phyloP scores from a whole-genome alignment of 2,888 invertebrate species.

The Oasisia sp. region DNA sequence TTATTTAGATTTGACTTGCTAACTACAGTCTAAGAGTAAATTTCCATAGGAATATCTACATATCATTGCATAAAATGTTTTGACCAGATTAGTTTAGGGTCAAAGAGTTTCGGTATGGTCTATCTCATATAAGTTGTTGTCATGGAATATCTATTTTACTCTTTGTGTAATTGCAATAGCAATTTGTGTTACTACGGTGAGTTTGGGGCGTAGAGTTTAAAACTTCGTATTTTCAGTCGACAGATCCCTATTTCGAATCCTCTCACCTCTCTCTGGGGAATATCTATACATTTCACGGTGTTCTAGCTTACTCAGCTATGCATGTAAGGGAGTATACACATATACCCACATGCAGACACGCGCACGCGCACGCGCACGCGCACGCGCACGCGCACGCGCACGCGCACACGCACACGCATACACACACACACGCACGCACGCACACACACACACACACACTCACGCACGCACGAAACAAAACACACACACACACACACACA shows the following conservation, averaged over 20 bases:
- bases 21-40: not conserved
- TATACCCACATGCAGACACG: too few relatives aligned
- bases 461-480: too few relatives aligned
- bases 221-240: not conserved
- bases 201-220: not conserved
- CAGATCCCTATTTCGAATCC: not conserved
- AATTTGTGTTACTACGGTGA: not conserved
- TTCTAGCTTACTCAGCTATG: not conserved
- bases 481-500: too few relatives aligned
- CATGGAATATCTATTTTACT: too few relatives aligned
- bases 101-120: not conserved
- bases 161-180: too few relatives aligned
- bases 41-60: not conserved
- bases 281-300: not conserved
- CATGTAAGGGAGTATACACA: too few relatives aligned
- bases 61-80: not conserved
- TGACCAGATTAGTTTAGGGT: not conserved
- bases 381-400: too few relatives aligned
- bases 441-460: too few relatives aligned
- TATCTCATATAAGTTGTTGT: not conserved
- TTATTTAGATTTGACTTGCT: not conserved
- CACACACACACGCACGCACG: too few relatives aligned
- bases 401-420: too few relatives aligned
- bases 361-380: too few relatives aligned
- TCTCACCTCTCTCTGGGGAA: not conserved